phyloP scores from a whole-genome alignment of 2,113 vertebrate species.

The Oceanites oceanicus region DNA sequence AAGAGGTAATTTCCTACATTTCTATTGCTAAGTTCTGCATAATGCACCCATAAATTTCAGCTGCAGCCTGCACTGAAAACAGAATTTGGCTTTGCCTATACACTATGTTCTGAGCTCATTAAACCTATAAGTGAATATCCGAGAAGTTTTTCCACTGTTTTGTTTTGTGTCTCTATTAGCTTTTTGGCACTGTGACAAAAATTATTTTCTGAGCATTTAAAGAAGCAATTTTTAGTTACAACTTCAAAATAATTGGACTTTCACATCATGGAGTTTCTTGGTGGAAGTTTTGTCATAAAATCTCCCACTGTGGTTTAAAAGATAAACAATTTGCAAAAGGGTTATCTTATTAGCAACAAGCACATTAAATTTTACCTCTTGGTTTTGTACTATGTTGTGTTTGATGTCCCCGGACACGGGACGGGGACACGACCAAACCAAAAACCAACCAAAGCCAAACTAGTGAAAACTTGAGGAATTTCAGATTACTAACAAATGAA shows the following conservation, averaged over 20 bases:
- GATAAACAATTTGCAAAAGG: not conserved
- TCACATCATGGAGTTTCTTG: not conserved
- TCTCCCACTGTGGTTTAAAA: not conserved
- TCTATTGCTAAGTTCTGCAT: not conserved
- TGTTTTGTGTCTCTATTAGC: not conserved
- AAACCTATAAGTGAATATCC: not conserved
- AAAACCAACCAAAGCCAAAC: not conserved
- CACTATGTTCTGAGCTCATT: not conserved
- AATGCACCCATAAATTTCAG: constrained; percentile 1
- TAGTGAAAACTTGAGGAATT: not conserved
- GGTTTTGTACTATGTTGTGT: not conserved
- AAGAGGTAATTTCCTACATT: not conserved
- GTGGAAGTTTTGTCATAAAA: not conserved
- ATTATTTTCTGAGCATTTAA: not conserved
- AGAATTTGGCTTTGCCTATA: not conserved
- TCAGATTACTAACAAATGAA: not conserved
- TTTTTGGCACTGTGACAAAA: not conserved
- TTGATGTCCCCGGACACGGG: no score
- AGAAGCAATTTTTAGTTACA: not conserved
- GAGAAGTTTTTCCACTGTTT: not conserved
- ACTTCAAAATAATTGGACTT: not conserved
- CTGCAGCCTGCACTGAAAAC: not conserved
- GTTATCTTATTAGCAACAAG: not conserved
- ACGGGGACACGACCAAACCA: no score
- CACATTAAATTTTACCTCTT: not conserved